Evolutionary conservation across 2,113 vertebrate genomes (phyloP), one percentile per base, ranked within the genome.

Genomic region (Narcine bancroftii): DNA sequence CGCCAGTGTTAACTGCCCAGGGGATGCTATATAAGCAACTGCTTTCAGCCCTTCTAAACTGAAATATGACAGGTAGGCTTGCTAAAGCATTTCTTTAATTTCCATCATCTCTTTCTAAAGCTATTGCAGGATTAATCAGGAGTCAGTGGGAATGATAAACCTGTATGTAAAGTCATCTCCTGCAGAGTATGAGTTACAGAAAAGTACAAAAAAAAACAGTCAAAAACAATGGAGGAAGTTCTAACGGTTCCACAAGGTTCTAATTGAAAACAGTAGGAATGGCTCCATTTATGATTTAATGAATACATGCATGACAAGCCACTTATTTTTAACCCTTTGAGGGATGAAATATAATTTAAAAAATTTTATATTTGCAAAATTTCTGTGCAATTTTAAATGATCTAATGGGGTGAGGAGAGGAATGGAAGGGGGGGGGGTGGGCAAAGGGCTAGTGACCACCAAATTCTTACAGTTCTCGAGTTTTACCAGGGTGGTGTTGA

Each of bases 1-100:
- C 93, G 94, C 94, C 93, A 0, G 6, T 93, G 94, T 94, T 93
- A 19, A 0, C 56, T 94, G 94, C 94, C 94, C 94, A 94, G 93
- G 66, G 92, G 93, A 95, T 95, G 93, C 93, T 95, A 95, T 94
- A 93, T 93, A 95, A 95, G 95, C 94, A 95, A 95, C 94, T 0
- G 0, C 92, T 92, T 93, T 94, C 94, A 94, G 94, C 89, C 39
- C 39, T 91, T 19, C 2, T 13, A 47, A 69, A 33, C 89, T 47
- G 89, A 91, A 69, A 69, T 33, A 91, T 91, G 87, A 69, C 7
- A 39, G 60, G 87, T 89, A 36, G 87, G 39, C 39, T 66, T 69
- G 36, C 60, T 42, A 24, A 65, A 65, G 36, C 89, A 91, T 91
- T 91, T 39, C 65, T 69, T 69, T 91, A 66, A 91, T 91, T 91